phyloP scores from a whole-genome alignment of 2,797 vertebrate genomes.

The Lutjanus argentimaculatus region DNA sequence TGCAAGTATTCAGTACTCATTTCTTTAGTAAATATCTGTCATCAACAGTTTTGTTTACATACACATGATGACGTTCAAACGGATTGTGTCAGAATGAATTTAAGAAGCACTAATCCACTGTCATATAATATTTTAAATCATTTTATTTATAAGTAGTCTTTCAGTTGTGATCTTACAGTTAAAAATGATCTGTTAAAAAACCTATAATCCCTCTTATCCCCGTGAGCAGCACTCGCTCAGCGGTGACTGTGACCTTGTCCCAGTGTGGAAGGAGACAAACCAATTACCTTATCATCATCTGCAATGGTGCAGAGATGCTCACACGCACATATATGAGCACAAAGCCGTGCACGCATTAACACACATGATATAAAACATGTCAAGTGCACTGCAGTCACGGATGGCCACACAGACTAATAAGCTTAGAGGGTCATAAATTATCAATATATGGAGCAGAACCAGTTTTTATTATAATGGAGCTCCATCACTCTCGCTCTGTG shows the following conservation, averaged over 20 bases:
- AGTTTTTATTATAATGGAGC: constrained; percentile 53
- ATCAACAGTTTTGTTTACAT: not conserved
- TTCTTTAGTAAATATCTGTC: not conserved
- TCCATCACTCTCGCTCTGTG: constrained; percentile 39
- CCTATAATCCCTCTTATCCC: constrained; percentile 18
- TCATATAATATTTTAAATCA: not conserved
- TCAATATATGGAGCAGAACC: constrained; percentile 52
- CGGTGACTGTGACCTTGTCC: constrained; percentile 66
- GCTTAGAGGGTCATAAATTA: constrained; percentile 59
- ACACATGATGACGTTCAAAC: not conserved
- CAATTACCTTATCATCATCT: constrained; percentile 60
- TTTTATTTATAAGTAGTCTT: not conserved
- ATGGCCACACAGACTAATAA: constrained; percentile 54
- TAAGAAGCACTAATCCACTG: not conserved
- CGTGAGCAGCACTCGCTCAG: constrained; percentile 20
- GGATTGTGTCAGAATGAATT: not conserved
- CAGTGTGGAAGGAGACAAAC: constrained; percentile 48
- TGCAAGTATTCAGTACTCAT: not conserved
- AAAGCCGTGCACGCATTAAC: constrained; percentile 43
- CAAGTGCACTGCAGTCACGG: constrained; percentile 49
- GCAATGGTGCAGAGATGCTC: constrained; percentile 27
- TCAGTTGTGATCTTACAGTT: not conserved
- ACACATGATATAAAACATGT: constrained; percentile 46
- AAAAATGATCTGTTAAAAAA: not conserved
- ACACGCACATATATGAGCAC: constrained; percentile 19